phyloP scores from a whole-genome alignment of 2,888 invertebrate genomes.

The Macrostomum cliftonense region DNA sequence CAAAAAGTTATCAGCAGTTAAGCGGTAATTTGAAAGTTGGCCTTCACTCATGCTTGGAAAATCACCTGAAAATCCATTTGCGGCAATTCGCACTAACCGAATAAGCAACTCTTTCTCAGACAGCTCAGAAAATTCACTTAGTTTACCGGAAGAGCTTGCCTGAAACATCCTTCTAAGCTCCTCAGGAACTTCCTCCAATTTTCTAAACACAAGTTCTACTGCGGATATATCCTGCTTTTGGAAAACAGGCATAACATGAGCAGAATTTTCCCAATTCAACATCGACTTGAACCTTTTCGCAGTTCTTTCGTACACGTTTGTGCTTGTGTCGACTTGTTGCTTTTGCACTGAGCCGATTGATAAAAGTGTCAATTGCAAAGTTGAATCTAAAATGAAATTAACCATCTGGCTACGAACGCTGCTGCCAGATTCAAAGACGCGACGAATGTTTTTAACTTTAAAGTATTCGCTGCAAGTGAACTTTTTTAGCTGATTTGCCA shows the following conservation, averaged over 20 bases:
- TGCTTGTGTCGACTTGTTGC: too few species aligned
- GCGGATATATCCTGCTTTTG: slow-evolving; percentile 17
- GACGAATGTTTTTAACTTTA: too few species aligned
- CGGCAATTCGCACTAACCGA: slow-evolving; percentile 2
- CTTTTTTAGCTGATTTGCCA: too few species aligned
- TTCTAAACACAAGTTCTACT: slow-evolving; percentile 15
- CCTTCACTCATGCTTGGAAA: slow-evolving; percentile 3
- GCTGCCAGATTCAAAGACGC: too few species aligned
- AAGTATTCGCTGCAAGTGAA: too few species aligned
- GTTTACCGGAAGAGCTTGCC: slow-evolving; percentile 15
- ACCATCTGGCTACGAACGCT: too few species aligned
- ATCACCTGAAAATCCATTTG: not conserved
- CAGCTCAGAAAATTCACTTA: slow-evolving; percentile 2
- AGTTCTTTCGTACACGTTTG: too few species aligned
- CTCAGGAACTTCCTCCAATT: slow-evolving; percentile 12
- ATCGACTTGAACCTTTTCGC: slow-evolving; percentile 6
- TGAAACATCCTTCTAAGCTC: slow-evolving; percentile 15
- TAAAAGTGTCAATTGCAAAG: too few species aligned
- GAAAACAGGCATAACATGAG: slow-evolving; percentile 17
- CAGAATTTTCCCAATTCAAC: slow-evolving; percentile 19
- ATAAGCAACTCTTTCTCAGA: slow-evolving; percentile 4
- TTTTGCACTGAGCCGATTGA: too few species aligned
- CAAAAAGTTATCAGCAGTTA: slow-evolving; percentile 19
- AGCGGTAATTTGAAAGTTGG: slow-evolving; percentile 14
- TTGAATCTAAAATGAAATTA: too few species aligned